These are phyloP conservation scores for Leistus spinibarbis DNA, from an alignment of 2,888 invertebrate species.

Conservation along the genomic window DNA sequence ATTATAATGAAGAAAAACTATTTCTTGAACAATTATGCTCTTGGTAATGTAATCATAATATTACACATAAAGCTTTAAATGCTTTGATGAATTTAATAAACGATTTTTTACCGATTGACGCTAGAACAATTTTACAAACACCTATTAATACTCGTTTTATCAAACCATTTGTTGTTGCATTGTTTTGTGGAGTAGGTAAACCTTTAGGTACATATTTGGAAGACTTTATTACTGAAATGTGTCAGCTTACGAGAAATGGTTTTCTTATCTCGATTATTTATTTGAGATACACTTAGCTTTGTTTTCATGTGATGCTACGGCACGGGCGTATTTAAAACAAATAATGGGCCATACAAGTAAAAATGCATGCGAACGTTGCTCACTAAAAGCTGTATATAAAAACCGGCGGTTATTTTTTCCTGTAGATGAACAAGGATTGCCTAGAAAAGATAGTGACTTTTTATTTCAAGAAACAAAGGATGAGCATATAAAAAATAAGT, in stretches of 20 bases:
- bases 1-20: no score
- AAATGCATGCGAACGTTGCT: conserved; percentile 7
- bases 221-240: not conserved
- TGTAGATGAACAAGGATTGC: not conserved
- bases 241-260: not conserved
- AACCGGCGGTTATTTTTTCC: not conserved
- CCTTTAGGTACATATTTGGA: not conserved
- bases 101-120: no score
- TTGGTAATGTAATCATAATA: no score
- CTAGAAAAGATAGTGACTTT: not conserved
- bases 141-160: no score
- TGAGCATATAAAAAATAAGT: conserved; percentile 1
- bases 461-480: not conserved
- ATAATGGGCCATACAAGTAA: not conserved
- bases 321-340: not conserved
- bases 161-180: no score
- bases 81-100: no score
- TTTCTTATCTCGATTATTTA: not conserved
- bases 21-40: no score
- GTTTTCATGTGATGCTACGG: conserved; percentile 18
- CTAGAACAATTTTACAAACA: no score
- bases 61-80: no score
- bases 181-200: not conserved
- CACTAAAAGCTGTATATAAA: not conserved
- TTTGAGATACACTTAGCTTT: not conserved